Base-by-base conservation (phyloP, 2,888 invertebrate genomes). In the Drosophila melanosoma region DNA sequence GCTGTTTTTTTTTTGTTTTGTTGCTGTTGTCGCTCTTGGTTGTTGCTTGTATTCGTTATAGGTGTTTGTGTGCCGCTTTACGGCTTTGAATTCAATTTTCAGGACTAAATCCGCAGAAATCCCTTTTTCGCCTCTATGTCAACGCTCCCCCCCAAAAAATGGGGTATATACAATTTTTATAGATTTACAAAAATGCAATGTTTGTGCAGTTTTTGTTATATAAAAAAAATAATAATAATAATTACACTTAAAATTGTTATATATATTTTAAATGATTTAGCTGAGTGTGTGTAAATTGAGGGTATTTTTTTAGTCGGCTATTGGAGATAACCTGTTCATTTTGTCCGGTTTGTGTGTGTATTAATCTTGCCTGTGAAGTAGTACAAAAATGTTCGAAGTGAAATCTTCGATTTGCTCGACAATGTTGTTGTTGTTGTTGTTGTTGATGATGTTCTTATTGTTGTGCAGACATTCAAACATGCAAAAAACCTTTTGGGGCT, bases 31-130 rank as follows among this genome's bases (percentile, higher is more conserved):
- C 59, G 65, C 6, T 36, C 5, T 40, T 57, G 62, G 20, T 38
- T 45, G 23, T 45, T 66, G 57, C 35, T 20, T 52, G 61, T 71
- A 54, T 65, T 65, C 56, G 66, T 70, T 68, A 49, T 60, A 70
- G 69, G 64, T 75, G 75, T 66, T 59, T 69, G 60, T 51, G 40
- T 60, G 66, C 62, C 61, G 72, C 72, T 83, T 87, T 87, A 68
- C 82, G 87, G 83, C 73, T 87, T 87, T 84, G 79, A 83, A 83
- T 87, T 83, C 82, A 83, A 87, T 87, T 87, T 83, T 79, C 79
- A 58, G 56, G 75, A 81, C 84, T 53, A 57, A 68, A 67, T 51
- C 70, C 59, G 58, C 57, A n/a, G 32, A 81, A 87, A 83, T 87
- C 84, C 87, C 79, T 75, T 81, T 74, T 62, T 53, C 29, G 33